Base-by-base conservation (phyloP, 2,113 vertebrate genomes). In the Erpornis zantholeuca region DNA sequence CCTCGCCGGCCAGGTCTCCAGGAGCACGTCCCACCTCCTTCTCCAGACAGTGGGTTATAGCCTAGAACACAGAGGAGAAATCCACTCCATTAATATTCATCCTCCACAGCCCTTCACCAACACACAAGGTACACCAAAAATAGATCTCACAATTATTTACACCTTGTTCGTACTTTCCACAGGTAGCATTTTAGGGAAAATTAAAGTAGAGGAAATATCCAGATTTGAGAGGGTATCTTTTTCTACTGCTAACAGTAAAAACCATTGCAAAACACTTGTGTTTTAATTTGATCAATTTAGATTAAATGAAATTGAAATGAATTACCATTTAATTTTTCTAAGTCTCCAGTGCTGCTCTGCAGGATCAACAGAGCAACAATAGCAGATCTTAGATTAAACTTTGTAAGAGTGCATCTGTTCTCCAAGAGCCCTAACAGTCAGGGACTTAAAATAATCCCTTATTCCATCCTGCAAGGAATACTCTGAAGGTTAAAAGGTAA, bases 1-100 rank as follows among this genome's bases (percentile, higher is more conserved):
- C 99, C 99, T 92, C 99, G 98, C 93, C 99, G 98, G n/a, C 98
- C 98, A 2, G 99, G 99, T 94, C 99, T 98, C 98, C 98, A 99
- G 44, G 98, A 94, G 66, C 99, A 99, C 6, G 98, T 93, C 29
- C 99, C 98, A 5, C 99, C 99, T 64, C 98, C 99, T 88, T 98
- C 98, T 57, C 99, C 99, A 44, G 97, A 98, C 97, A 99, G 91
- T 6, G 99, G 99, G 92, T 98, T 99, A 84, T 99, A 99, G 91
- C 98, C 99, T 99, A 47, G 23, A 70, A 2, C 1, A 94, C n/a
- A 97, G 44, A 96, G 38, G 19, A 93, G 35, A 97, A 87, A 93
- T 11, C 50, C 86, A 68, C 13, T 7, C 0, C 15, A 2, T 73
- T 27, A 92, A 40, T 9, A 64, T 9, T 9, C 15, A 4, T 6